Evolutionary conservation across 2,797 vertebrate genomes (phyloP).

Genomic region (Urosaurus nigricauda): DNA sequence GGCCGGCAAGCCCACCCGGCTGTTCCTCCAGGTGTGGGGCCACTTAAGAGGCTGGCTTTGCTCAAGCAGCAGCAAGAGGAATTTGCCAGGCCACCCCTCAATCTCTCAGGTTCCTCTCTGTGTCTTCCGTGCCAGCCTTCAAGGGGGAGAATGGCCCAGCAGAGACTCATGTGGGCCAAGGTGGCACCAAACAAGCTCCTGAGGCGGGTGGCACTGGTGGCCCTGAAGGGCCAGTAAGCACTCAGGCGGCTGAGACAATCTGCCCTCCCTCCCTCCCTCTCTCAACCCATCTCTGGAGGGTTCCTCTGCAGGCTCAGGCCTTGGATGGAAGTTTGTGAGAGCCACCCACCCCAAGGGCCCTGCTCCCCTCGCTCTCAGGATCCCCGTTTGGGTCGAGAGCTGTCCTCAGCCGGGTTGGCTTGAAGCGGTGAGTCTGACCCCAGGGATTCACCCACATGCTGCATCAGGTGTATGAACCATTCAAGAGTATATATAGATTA

Average conservation of each 20-base stretch:
- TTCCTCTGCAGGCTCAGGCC: no score
- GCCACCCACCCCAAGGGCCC: neutral
- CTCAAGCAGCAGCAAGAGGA: neutral
- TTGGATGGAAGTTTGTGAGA: no score
- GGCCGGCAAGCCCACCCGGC: neutral
- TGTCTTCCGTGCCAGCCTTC: no score
- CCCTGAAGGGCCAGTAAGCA: no score
- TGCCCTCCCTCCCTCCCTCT: no score
- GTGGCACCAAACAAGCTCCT: neutral
- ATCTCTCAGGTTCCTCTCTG: neutral
- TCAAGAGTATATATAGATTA: slow-evolving; percentile 71
- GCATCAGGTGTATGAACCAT: no score
- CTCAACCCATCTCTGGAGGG: neutral
- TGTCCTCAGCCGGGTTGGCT: neutral
- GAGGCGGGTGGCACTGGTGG: no score
- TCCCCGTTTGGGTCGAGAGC: neutral
- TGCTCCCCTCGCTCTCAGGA: neutral
- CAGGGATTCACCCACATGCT: neutral
- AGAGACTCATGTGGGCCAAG: neutral
- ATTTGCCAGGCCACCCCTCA: rapidly evolving
- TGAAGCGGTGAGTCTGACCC: neutral
- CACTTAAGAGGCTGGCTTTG: neutral
- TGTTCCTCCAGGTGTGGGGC: neutral
- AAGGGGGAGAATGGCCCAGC: neutral
- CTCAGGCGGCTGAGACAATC: neutral